A percentile compares a stretch with the other conserved stretches of the same genome.
phyloP scores from a whole-genome alignment of 2,888 invertebrate genomes.

The Cepaea hortensis region DNA sequence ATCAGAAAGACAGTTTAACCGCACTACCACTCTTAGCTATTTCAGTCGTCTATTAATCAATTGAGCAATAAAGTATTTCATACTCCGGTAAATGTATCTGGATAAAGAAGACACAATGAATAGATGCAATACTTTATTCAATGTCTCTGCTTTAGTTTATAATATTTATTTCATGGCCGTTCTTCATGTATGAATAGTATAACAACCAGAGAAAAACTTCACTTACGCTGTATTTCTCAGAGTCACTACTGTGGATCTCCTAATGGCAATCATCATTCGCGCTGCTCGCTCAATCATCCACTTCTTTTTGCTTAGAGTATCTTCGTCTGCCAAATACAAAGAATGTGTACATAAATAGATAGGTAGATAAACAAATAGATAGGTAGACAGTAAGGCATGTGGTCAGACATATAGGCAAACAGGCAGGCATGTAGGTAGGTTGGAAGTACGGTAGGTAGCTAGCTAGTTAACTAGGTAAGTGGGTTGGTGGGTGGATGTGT shows the following conservation, averaged over 20 bases:
- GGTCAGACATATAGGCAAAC: too few relatives aligned
- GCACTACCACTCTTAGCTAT: too few relatives aligned
- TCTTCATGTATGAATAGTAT: too few relatives aligned
- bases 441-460: background rate
- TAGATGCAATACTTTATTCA: too few relatives aligned
- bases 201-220: too few relatives aligned
- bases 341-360: background rate
- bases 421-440: background rate
- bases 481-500: background rate
- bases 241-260: background rate
- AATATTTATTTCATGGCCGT: too few relatives aligned
- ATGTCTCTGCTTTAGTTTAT: too few relatives aligned
- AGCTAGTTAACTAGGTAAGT: background rate
- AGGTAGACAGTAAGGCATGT: background rate
- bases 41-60: too few relatives aligned
- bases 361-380: background rate
- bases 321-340: background rate
- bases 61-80: too few relatives aligned
- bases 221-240: constrained; percentile 23
- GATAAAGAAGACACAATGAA: too few relatives aligned
- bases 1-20: too few relatives aligned
- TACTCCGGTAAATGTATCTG: too few relatives aligned
- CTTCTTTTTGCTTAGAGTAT: constrained; percentile 21
- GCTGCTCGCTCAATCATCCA: constrained; percentile 30
- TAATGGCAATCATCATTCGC: constrained; percentile 8